Conservation (phyloP, 2,113 vertebrate genomes). For the Mionectes macconnelli region DNA sequence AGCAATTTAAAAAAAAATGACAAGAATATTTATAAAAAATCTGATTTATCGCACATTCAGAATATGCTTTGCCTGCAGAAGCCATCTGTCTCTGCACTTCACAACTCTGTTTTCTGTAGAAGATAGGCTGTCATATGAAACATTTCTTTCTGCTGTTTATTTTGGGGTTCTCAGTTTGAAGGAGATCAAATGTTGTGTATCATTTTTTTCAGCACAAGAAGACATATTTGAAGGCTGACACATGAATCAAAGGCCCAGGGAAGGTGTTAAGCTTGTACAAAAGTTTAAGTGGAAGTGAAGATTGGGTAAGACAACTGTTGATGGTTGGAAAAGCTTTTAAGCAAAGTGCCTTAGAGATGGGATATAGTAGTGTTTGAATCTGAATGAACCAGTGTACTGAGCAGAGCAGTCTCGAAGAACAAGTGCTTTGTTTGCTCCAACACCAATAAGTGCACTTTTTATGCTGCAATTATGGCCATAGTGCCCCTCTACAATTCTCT, state of each 20-base stretch:
- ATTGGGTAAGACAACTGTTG: neutral
- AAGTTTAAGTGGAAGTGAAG: slow-evolving; percentile 2
- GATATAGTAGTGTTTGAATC: neutral
- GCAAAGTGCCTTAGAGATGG: neutral
- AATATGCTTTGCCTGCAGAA: slow-evolving; percentile 60
- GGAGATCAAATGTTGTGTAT: neutral
- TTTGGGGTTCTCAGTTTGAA: slow-evolving; percentile 46
- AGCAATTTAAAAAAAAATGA: neutral
- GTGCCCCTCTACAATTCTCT: neutral
- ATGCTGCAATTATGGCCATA: neutral
- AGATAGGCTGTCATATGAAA: slow-evolving; percentile 51
- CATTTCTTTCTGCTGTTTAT: slow-evolving; percentile 50
- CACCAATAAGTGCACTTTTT: neutral
- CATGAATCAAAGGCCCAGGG: slow-evolving; percentile 7
- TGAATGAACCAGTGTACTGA: neutral
- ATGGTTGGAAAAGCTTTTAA: neutral
- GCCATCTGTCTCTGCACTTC: slow-evolving; percentile 64
- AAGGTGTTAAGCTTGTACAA: neutral
- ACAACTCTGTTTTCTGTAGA: slow-evolving; percentile 53
- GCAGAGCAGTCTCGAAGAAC: neutral
- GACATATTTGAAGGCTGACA: slow-evolving; percentile 40
- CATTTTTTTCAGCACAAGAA: neutral
- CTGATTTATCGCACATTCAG: slow-evolving; percentile 16
- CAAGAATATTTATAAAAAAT: slow-evolving; percentile 43
- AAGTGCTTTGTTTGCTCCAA: neutral